Evolutionary conservation across 2,113 vertebrate genomes (phyloP).

Genomic region (Gallinago undulata): DNA sequence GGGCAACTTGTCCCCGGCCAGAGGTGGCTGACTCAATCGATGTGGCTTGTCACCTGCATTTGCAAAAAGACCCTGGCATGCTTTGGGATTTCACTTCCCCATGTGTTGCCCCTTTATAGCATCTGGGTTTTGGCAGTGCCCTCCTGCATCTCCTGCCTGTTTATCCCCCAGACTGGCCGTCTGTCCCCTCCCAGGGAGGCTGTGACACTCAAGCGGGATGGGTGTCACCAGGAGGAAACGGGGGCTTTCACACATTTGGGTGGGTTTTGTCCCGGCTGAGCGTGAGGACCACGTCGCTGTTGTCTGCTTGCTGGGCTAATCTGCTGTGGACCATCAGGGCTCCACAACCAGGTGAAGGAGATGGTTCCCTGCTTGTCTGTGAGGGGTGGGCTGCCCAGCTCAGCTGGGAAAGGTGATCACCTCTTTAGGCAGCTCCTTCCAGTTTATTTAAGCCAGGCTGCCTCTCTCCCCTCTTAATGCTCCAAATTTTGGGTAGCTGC

Average conservation of each 20-base stretch:
- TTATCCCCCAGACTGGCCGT: background rate
- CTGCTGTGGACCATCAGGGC: fast-evolving
- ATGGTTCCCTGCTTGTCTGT: background rate
- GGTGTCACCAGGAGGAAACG: fast-evolving
- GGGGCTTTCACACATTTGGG: background rate
- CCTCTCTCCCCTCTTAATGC: background rate
- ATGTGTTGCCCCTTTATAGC: fast-evolving
- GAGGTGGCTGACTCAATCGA: fast-evolving
- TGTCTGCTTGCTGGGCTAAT: background rate
- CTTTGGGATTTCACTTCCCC: background rate
- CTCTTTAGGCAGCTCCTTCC: background rate
- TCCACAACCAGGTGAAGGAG: background rate
- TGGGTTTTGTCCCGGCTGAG: background rate
- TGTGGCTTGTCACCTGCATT: fast-evolving
- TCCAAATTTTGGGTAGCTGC: fast-evolving
- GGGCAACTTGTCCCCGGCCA: background rate
- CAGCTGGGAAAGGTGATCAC: background rate
- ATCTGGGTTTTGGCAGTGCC: fast-evolving
- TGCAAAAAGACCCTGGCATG: background rate
- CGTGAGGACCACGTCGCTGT: fast-evolving
- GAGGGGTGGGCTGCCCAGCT: background rate
- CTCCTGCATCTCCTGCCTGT: fast-evolving
- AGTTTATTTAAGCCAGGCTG: background rate
- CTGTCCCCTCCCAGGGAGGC: background rate
- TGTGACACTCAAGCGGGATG: fast-evolving